Conservation (phyloP, 2,888 invertebrate species). For the Xanthia icteritia region DNA sequence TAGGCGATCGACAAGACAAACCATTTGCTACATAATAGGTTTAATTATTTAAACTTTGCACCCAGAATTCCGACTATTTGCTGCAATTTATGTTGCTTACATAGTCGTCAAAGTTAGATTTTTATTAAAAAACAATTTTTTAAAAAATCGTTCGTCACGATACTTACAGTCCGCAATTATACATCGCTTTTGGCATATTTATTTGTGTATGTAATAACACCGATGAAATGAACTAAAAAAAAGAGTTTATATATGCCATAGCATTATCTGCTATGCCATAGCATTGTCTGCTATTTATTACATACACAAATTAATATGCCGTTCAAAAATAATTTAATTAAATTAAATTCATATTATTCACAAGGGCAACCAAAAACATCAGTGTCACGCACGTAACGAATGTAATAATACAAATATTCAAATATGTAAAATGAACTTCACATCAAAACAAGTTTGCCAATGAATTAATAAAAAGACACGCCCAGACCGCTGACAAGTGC, state of each 20-base stretch:
- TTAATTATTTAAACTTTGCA: background rate
- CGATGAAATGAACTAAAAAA: background rate
- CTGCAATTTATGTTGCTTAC: background rate
- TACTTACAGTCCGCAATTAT: background rate
- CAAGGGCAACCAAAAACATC: slow-evolving; percentile 32
- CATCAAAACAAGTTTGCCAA: slow-evolving; percentile 46
- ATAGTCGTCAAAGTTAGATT: too few species aligned
- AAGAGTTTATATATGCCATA: background rate
- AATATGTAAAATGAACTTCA: slow-evolving; percentile 35
- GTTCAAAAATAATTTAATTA: slow-evolving; percentile 12
- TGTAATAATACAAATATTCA: slow-evolving; percentile 29
- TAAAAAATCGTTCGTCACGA: background rate
- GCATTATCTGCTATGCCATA: background rate
- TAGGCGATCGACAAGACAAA: background rate
- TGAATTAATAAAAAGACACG: slow-evolving; percentile 61
- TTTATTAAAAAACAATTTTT: background rate
- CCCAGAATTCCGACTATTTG: background rate
- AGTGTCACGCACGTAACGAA: slow-evolving; percentile 15
- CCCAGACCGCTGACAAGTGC: slow-evolving; percentile 68
- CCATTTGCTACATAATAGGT: background rate
- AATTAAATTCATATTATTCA: slow-evolving; percentile 38
- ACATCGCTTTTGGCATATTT: background rate
- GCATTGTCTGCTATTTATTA: background rate
- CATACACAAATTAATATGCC: background rate
- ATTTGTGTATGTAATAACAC: background rate